These are phyloP conservation scores for Mythimna vitellina DNA, from an alignment of 2,888 invertebrate species.

Conservation along the genomic window DNA sequence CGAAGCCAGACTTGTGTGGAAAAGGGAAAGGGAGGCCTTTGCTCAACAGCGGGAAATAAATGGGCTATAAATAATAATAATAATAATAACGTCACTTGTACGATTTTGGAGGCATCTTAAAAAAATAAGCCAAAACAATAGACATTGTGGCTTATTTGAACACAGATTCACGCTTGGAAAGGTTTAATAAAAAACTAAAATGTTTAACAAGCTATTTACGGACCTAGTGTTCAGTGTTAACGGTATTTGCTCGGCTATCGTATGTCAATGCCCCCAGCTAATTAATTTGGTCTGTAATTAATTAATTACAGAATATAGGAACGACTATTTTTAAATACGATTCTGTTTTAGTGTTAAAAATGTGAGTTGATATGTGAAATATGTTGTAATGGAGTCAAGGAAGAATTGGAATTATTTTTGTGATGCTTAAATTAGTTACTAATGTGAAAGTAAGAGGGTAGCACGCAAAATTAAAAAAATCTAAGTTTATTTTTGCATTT, in stretches of 20 bases:
- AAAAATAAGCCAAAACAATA: neutral
- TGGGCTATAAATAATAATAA: too few relatives aligned
- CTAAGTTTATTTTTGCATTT: too few relatives aligned
- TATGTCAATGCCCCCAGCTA: constrained; percentile 32
- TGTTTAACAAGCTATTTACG: constrained; percentile 1
- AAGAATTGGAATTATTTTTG: constrained; percentile 1
- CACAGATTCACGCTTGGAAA: constrained; percentile 13
- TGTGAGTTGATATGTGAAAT: neutral
- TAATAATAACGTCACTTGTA: too few relatives aligned
- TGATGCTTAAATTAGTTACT: too few relatives aligned
- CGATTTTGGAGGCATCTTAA: neutral
- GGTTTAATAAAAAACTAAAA: constrained; percentile 25
- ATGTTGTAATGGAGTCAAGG: constrained; percentile 1
- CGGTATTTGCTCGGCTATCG: constrained; percentile 28
- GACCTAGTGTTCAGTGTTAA: constrained; percentile 25
- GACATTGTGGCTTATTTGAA: neutral
- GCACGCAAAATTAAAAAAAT: too few relatives aligned
- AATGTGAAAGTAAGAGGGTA: too few relatives aligned
- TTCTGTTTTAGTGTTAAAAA: neutral
- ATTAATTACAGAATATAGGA: constrained; percentile 20
- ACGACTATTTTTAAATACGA: neutral
- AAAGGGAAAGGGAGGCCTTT: too few relatives aligned
- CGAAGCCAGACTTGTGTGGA: too few relatives aligned
- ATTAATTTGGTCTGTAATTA: constrained; percentile 35
- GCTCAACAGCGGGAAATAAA: too few relatives aligned